A percentile compares a stretch with the other conserved stretches of the same genome.
These are phyloP conservation scores for Sapayoa aenigma DNA, from an alignment of 2,113 vertebrate genomes.

Conservation along the genomic window DNA sequence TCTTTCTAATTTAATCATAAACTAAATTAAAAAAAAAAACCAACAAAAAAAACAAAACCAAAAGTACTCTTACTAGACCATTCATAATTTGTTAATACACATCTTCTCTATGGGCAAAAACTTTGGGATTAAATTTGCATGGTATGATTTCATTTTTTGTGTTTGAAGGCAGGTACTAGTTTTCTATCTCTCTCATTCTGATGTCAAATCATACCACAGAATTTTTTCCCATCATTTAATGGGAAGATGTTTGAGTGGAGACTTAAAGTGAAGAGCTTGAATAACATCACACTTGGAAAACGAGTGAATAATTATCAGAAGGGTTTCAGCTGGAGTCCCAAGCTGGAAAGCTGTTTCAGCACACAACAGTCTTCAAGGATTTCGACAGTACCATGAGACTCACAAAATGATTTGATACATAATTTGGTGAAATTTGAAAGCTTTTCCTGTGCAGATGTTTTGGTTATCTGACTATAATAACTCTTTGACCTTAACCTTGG, in stretches of 20 bases:
- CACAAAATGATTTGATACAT: neutral
- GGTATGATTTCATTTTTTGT: neutral
- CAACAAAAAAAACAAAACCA: neutral
- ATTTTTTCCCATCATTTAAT: neutral
- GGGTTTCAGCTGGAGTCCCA: neutral
- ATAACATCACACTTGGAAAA: neutral
- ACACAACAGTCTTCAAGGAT: neutral
- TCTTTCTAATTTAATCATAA: neutral
- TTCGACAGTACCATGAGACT: neutral
- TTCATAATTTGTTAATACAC: neutral
- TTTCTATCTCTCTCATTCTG: neutral
- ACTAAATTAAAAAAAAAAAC: too few relatives aligned
- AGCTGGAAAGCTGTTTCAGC: neutral
- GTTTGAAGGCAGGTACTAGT: neutral
- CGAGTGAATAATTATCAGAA: neutral
- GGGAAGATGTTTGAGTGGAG: neutral
- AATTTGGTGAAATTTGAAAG: slow-evolving; percentile 31
- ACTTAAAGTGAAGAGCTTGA: neutral
- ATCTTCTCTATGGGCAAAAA: neutral
- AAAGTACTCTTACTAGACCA: neutral
- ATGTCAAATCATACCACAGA: neutral
- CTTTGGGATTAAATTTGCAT: neutral
- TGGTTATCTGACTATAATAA: neutral
- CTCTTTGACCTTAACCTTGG: neutral
- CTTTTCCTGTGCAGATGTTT: slow-evolving; percentile 13